Conservation (phyloP, 2,888 invertebrate genomes). For the Steromphala cineraria region DNA sequence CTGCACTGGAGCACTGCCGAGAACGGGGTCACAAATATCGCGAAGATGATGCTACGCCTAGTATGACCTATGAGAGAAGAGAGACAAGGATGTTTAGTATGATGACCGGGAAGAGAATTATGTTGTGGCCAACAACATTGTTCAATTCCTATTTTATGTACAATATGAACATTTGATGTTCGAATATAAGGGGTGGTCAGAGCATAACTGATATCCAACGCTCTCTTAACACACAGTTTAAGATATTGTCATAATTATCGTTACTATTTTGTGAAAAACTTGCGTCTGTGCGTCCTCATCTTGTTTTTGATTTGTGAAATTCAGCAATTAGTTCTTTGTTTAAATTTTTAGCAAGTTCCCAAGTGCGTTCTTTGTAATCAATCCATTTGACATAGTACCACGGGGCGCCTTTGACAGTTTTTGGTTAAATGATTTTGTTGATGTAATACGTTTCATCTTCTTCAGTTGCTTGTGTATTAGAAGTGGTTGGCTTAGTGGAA, state of each 20-base stretch:
- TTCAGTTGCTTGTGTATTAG: not conserved
- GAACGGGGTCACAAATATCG: not conserved
- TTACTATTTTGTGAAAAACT: too few species aligned
- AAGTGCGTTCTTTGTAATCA: not conserved
- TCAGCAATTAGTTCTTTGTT: too few species aligned
- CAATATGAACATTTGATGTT: too few species aligned
- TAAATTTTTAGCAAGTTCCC: not conserved
- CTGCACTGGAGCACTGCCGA: not conserved
- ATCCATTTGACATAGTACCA: not conserved
- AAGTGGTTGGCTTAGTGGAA: too few species aligned
- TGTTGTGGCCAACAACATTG: not conserved
- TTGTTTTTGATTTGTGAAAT: too few species aligned
- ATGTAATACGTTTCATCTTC: not conserved
- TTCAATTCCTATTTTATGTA: not conserved
- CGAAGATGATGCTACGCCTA: not conserved
- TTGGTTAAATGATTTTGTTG: not conserved
- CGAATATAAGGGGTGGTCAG: too few species aligned
- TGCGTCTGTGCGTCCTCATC: too few species aligned
- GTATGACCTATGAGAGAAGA: not conserved
- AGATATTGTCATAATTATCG: too few species aligned
- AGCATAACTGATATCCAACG: too few species aligned
- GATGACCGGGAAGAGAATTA: not conserved
- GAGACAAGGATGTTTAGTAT: not conserved
- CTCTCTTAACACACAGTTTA: too few species aligned
- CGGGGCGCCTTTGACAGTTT: not conserved